Evolutionary conservation across 1,140 invertebrate genomes (phyloP), one percentile per base, ranked within the genome.

Genomic region (Lanistes nyassanus): DNA sequence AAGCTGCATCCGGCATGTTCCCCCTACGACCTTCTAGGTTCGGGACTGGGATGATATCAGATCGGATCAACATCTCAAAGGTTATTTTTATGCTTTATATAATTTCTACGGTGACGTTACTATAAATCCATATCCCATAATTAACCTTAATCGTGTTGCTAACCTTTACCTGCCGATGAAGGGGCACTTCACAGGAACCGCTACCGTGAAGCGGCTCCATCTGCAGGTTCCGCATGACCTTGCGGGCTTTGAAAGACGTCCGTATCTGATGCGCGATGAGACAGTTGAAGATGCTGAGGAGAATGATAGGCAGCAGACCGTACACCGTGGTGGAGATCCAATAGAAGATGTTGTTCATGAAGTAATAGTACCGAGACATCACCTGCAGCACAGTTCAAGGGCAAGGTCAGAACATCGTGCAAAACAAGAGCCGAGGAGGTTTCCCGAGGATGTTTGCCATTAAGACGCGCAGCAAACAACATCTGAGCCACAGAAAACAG

Each of bases 321-420:
- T 81, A 86, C 19, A 78, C 51, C 16, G 77, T 75, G 9, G 80
- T 75, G 67, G 81, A 80, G n/a, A 82, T 76, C 83, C 82, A 86
- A 56, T 82, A 81, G 77, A 82, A 82, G 5, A 80, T 62, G n/a
- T 79, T 76, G 2, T 47, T 70, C 26, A 79, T 78, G 58, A 84
- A 83, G 16, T 76, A n/a, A 1, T n/a, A 6, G 75, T 80, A 82
- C 11, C 77, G 47, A 13, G 64, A 36, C 56, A 39, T 72, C 56
- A 31, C n/a, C 56, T 60, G 56, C 11, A 1, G 29, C 2, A 60
- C 29, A 60, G 56, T 9, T 19, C 29, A 23, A 60, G 51, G 51
- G 29, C 9, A 60, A n/a, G 56, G 9, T 60, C 9, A 23, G 29
- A 60, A 60, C 29, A 60, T 0, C 23, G n/a, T 11, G 0, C 9